Evolutionary conservation across 2,113 vertebrate genomes (phyloP).

Genomic region (Lanius ludovicianus): DNA sequence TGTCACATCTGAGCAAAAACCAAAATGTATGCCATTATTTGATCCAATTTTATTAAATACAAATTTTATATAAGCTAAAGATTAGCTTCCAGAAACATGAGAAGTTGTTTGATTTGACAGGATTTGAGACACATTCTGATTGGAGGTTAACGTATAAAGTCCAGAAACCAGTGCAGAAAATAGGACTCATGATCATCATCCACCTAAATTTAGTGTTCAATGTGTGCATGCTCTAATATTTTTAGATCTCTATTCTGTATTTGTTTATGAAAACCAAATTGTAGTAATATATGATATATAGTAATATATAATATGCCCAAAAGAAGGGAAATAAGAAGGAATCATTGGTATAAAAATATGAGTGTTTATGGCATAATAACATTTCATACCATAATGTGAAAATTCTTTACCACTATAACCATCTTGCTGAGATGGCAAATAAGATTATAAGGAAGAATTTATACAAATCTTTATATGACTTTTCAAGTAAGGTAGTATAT

Average conservation of each 20-base stretch:
- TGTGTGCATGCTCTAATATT: background rate
- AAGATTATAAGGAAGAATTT: background rate
- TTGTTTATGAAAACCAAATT: background rate
- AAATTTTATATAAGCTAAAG: conserved; percentile 28
- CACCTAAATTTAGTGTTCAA: background rate
- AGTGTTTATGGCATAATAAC: background rate
- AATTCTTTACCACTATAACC: background rate
- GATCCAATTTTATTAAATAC: background rate
- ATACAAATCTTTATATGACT: background rate
- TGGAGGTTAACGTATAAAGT: background rate
- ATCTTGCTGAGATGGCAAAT: background rate
- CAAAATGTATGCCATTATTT: background rate
- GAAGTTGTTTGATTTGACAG: conserved; percentile 31
- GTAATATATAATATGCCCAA: background rate
- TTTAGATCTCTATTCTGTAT: background rate
- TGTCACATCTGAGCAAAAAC: conserved; percentile 26
- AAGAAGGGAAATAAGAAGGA: background rate
- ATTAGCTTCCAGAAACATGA: conserved; percentile 14
- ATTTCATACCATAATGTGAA: background rate
- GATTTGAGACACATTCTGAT: background rate
- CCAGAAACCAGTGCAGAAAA: background rate
- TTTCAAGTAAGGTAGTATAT: background rate
- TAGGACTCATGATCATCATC: background rate
- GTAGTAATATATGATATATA: background rate
- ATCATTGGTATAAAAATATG: background rate